Base-by-base conservation (phyloP, 2,888 invertebrate genomes). In the Dryocosmus kuriphilus region DNA sequence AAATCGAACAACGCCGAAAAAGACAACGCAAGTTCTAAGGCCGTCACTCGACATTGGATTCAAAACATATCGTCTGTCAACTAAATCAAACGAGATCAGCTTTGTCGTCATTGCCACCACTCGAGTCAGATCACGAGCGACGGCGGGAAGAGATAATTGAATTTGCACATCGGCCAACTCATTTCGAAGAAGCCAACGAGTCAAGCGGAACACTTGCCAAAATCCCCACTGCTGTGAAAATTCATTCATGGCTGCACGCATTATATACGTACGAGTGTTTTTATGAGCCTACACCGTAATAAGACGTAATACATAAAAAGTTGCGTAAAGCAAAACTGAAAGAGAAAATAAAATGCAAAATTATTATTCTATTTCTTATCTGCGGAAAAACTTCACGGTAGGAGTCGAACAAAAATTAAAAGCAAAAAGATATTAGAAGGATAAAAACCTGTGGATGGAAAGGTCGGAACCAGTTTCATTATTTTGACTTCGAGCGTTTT, bases 181-280 rank as follows among this genome's bases (percentile, higher is more conserved):
- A 55, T 22, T 74, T 77, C 35, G 61, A 61, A 75, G 51, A 55
- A 71, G 27, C 22, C 74, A 74, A 74, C 19, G 32, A 22, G 60
- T 38, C 27, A 27, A 60, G 27, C 16, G 60, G 27, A 60, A 22
- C 30, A 65, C 46, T 32, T 74, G 79, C 76, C 79, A 82, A 82
- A 82, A 67, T 74, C 77, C 76, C 71, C 76, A 57, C 57, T 65
- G 62, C 63, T 60, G 77, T 76, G 79, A 38, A 78, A 81, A 79
- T 80, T 82, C 82, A 82, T 82, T 82, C 82, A 81, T 81, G 80
- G 74, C 79, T 77, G 61, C 74, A 77, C 61, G 67, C 57, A 76
- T 75, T 63, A 65, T 51, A 55, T 41, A 55, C n/a, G 61, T 76
- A 77, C 77, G 77, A 74, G 81, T 38, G n/a, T 27, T 32, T 38